These are phyloP conservation scores for Sorex araneus DNA, from an alignment of 2,113 vertebrate species.

Conservation along the genomic window DNA sequence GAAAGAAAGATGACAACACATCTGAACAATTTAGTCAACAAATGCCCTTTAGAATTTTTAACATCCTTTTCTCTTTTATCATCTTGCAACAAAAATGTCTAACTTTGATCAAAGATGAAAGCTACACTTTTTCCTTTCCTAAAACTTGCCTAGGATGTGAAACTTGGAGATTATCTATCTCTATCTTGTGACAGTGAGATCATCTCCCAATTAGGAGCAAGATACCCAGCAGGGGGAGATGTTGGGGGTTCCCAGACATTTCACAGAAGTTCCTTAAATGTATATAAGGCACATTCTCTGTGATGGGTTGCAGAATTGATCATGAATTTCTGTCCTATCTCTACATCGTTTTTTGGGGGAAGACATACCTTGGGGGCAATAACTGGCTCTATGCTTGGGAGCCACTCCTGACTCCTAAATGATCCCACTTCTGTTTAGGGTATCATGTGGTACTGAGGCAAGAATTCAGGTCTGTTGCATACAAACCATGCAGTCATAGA, in stretches of 20 bases:
- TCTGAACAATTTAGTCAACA: constrained; percentile 42
- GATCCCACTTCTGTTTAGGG: no score
- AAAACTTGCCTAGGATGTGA: constrained; percentile 2
- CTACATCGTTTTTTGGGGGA: not conserved
- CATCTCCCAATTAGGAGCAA: not conserved
- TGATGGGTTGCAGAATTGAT: not conserved
- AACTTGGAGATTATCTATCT: not conserved
- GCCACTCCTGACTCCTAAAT: no score
- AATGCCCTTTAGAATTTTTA: constrained; percentile 11
- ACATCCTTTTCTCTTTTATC: constrained; percentile 10
- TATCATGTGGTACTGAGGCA: no score
- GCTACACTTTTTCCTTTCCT: not conserved
- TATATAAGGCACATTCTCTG: not conserved
- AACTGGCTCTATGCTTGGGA: no score
- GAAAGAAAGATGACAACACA: not conserved
- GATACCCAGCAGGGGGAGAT: not conserved
- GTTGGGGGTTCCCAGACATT: not conserved
- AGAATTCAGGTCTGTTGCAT: no score
- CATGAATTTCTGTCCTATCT: not conserved
- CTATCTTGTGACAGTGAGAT: not conserved
- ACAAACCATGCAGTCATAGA: no score
- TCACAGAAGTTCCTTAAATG: not conserved
- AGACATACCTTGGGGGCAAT: no score
- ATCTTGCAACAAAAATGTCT: constrained; percentile 17
- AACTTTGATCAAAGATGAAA: constrained; percentile 45